Base-by-base conservation (phyloP, 1,140 invertebrate genomes). In the Gryllus bimaculatus region DNA sequence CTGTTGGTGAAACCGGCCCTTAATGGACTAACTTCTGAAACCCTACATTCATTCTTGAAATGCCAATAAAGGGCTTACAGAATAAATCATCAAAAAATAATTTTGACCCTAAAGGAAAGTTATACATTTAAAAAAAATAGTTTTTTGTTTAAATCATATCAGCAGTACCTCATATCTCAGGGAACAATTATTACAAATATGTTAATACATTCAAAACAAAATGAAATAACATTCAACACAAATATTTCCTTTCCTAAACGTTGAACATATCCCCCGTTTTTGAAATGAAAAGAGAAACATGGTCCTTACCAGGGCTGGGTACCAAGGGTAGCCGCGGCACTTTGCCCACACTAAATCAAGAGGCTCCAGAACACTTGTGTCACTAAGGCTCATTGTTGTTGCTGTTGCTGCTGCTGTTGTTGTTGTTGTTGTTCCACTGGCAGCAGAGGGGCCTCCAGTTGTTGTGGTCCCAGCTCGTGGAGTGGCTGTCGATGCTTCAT, bases 281-380 rank as follows among this genome's bases (percentile, higher is more conserved):
- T 39, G 26, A 39, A 39, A 39, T 39, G 1, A 39, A 39, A 39
- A 2, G 26, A 39, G 26, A 1, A 39, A 39, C 26, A 8, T 73
- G 39, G 78, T 74, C 82, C 87, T 86, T 84, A 90, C 89, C 77
- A 99, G 87, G 0, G 96, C 97, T 54, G 97, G 97, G 88, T 98
- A 98, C 96, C 96, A 98, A 8, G 96, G 96, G 87, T 97, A 98
- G 7, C 96, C 96, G 80, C 96, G 90, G 88, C 96, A 98, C 84
- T 98, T 98, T 0, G 96, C 96, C 97, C 97, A 99, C 2, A 98
- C 96, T 10, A 98, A 89, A 85, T 98, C 95, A 26, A 98, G 86
- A 3, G 95, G 93, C 83, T 95, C 92, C 49, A 95, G 84, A 47
- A 82, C 84, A 82, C 83, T 85, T 77, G 48, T 18, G 5, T 47